phyloP scores from a whole-genome alignment of 2,888 invertebrate species.

The Rotaria sp. region DNA sequence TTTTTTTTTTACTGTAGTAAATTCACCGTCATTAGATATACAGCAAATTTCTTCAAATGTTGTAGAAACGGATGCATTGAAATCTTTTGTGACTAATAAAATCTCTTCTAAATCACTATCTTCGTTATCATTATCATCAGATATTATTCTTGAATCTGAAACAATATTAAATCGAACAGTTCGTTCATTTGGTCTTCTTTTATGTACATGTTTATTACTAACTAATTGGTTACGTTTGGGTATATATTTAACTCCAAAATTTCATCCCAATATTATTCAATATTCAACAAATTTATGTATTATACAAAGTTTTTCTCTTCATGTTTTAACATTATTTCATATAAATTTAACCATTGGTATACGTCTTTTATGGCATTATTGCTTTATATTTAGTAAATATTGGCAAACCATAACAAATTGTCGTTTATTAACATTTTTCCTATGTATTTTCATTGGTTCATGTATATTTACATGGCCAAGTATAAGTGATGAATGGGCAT shows the following conservation, averaged over 20 bases:
- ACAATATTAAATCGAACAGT: not conserved
- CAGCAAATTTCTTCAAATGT: not conserved
- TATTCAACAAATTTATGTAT: not conserved
- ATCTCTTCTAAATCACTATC: not conserved
- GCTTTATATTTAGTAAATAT: not conserved
- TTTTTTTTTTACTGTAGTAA: not conserved
- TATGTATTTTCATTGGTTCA: not conserved
- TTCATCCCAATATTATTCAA: not conserved
- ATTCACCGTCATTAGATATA: not conserved
- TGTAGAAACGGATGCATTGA: not conserved
- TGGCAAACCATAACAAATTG: constrained; percentile 3
- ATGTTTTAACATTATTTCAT: not conserved
- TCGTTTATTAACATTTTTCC: not conserved
- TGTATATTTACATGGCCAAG: not conserved
- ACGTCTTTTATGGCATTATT: not conserved
- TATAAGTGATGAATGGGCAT: not conserved
- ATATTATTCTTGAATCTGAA: not conserved
- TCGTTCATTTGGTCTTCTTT: not conserved
- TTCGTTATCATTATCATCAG: not conserved
- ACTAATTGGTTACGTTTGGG: not conserved
- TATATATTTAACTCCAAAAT: not conserved
- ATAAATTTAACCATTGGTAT: not conserved
- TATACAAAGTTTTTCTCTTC: not conserved
- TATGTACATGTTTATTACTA: not conserved
- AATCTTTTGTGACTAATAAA: not conserved